Percentiles rank a stretch among this genome's conserved stretches.
Conservation (phyloP, 2,888 invertebrate species). For the Archips xylosteana region DNA sequence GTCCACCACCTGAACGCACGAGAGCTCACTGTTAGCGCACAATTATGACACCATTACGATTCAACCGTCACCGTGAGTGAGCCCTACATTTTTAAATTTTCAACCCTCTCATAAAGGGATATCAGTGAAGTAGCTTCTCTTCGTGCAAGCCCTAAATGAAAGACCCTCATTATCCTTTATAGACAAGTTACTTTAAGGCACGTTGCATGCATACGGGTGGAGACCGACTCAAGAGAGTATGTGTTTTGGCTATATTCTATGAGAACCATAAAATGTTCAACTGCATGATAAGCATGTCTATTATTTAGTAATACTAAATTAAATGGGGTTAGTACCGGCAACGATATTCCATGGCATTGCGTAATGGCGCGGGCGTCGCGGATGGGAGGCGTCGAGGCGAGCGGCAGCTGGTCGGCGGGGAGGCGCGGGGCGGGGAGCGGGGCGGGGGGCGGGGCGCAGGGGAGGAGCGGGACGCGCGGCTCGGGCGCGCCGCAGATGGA, state of each 20-base stretch:
- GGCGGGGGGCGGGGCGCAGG: conserved; percentile 61
- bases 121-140: conserved; percentile 42
- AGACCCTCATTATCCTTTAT: conserved; percentile 31
- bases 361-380: conserved; percentile 80
- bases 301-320: conserved; percentile 80
- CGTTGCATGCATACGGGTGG: conserved; percentile 66
- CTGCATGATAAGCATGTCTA: conserved; percentile 68
- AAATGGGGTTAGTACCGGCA: conserved; percentile 87
- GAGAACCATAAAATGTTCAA: conserved; percentile 52
- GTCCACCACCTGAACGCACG: conserved; percentile 90
- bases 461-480: conserved; percentile 65
- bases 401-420: conserved; percentile 71
- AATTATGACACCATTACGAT: conserved; percentile 42
- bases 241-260: conserved; percentile 40
- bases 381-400: conserved; percentile 74
- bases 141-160: conserved; percentile 53
- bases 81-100: background rate
- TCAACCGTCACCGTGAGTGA: background rate
- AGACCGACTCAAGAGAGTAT: conserved; percentile 44
- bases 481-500: conserved; percentile 69
- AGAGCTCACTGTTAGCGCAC: background rate
- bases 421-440: conserved; percentile 52
- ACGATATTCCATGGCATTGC: conserved; percentile 84
- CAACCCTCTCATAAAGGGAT: background rate
- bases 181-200: conserved; percentile 47